phyloP scores from a whole-genome alignment of 2,888 invertebrate species.

The Lasioglossum malachurum region DNA sequence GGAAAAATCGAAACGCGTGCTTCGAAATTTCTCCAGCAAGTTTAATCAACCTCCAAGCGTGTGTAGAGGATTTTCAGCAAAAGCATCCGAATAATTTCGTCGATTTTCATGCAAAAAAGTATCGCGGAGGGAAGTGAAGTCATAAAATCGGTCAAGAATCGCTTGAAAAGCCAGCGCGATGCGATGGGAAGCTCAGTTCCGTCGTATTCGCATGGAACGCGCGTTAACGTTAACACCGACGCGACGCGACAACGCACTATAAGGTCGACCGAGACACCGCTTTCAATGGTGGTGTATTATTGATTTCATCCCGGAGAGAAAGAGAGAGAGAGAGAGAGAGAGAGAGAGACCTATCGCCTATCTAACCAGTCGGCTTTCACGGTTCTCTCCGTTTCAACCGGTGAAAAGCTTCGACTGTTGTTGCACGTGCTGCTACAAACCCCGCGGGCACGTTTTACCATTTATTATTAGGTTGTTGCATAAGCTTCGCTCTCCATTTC shows the following conservation, averaged over 20 bases:
- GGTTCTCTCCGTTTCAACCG: constrained; percentile 23
- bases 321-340: not conserved
- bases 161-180: not conserved
- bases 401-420: constrained; percentile 32
- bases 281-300: constrained; percentile 81
- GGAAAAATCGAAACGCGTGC: not conserved
- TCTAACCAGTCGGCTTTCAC: constrained; percentile 22
- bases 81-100: not conserved
- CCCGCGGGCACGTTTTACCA: not conserved
- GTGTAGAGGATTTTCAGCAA: not conserved
- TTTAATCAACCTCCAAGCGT: not conserved
- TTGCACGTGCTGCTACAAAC: constrained; percentile 16
- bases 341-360: not conserved
- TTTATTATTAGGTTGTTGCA: constrained; percentile 10
- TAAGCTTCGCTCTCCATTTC: not conserved
- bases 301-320: constrained; percentile 78
- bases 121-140: not conserved
- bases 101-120: not conserved
- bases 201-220: not conserved
- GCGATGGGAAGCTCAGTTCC: not conserved
- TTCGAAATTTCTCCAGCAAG: not conserved
- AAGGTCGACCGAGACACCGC: constrained; percentile 59
- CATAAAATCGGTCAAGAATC: not conserved
- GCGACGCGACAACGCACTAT: constrained; percentile 31
- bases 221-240: constrained; percentile 39